Percentiles rank a stretch among this genome's conserved stretches.
These are phyloP conservation scores for Aptenodytes forsteri DNA, from an alignment of 2,113 vertebrate species.

Conservation along the genomic window DNA sequence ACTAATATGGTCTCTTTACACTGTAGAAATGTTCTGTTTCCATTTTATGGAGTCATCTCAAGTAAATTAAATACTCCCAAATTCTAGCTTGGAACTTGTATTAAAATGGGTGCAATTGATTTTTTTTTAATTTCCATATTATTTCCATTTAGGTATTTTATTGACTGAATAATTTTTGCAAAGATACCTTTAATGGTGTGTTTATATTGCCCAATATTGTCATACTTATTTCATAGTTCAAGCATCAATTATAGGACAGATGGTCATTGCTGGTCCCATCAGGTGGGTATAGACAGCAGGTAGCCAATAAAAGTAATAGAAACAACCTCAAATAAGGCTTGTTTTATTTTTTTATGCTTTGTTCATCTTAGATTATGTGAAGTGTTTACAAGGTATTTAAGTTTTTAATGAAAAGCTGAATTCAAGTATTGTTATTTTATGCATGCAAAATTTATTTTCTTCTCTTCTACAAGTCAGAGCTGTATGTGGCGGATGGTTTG, in stretches of 20 bases:
- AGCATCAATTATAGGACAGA: background rate
- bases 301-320: background rate
- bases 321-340: background rate
- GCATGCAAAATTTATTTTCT: background rate
- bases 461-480: background rate
- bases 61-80: background rate
- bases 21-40: background rate
- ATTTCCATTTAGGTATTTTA: background rate
- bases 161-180: background rate
- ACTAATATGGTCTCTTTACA: background rate
- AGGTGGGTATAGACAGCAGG: background rate
- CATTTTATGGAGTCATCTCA: background rate
- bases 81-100: background rate
- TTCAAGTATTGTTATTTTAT: background rate
- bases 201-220: background rate
- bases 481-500: background rate
- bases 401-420: background rate
- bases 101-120: background rate
- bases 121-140: background rate
- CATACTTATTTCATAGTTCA: background rate
- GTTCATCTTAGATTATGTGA: background rate
- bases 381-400: background rate
- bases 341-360: background rate
- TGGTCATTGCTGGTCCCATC: background rate
- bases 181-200: background rate